A percentile compares a stretch with the other conserved stretches of the same genome.
phyloP scores from a whole-genome alignment of 1,140 invertebrate genomes.

The Diorhabda elongata region DNA sequence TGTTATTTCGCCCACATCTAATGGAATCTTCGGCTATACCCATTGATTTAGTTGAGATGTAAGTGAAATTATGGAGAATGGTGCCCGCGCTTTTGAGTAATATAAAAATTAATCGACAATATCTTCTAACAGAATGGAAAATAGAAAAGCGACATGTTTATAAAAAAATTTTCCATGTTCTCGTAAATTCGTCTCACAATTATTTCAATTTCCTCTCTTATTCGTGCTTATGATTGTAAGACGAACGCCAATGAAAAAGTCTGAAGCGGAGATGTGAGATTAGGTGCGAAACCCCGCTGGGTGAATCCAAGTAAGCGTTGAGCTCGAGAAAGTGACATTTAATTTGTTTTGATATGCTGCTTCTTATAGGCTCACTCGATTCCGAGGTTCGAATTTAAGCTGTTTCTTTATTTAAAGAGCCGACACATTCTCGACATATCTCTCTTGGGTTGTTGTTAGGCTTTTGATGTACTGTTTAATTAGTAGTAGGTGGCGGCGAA shows the following conservation, averaged over 20 bases:
- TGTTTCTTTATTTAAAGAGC: not conserved
- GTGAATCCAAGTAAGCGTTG: constrained; percentile 10
- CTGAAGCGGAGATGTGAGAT: constrained; percentile 33
- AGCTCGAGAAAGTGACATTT: constrained; percentile 35
- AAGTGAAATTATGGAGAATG: too few species aligned
- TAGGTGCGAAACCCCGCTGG: constrained; percentile 32
- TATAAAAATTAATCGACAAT: too few species aligned
- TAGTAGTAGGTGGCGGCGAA: not conserved
- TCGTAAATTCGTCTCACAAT: too few species aligned
- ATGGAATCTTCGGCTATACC: too few species aligned
- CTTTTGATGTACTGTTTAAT: constrained; percentile 7
- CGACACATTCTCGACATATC: not conserved
- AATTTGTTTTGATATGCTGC: constrained; percentile 33
- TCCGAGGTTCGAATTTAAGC: not conserved
- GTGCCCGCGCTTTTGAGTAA: too few species aligned
- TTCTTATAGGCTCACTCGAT: constrained; percentile 10
- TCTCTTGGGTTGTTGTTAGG: not conserved
- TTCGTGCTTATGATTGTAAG: too few species aligned
- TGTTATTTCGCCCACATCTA: too few species aligned
- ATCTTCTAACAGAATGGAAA: too few species aligned
- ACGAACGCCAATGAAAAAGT: constrained; percentile 21
- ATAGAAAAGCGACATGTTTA: too few species aligned
- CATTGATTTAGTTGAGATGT: too few species aligned
- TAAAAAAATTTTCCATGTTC: too few species aligned
- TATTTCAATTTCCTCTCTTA: too few species aligned